Conservation (phyloP, 2,888 invertebrate genomes). For the Neocrepidodera transversa region DNA sequence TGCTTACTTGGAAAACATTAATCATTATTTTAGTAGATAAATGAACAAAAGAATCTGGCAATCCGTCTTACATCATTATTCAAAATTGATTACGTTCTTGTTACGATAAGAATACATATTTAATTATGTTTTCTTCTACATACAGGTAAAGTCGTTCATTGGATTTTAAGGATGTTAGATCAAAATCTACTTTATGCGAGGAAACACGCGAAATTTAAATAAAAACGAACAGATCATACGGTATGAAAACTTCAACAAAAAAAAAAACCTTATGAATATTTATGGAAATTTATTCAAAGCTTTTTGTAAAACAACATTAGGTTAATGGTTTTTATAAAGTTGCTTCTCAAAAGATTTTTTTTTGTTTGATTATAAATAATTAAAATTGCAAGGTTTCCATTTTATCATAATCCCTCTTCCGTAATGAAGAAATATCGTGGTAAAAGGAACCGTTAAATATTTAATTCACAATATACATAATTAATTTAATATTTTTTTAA, state of each 20-base stretch:
- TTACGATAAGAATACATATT: not conserved
- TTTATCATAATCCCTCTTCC: no score
- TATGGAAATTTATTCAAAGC: constrained; percentile 5
- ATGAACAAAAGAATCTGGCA: no score
- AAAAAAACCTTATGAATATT: constrained; percentile 1
- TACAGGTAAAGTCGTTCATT: not conserved
- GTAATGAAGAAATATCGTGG: no score
- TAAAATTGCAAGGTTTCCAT: no score
- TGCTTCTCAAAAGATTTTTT: not conserved
- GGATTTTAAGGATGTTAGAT: constrained; percentile 8
- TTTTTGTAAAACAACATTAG: constrained; percentile 1
- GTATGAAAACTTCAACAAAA: not conserved
- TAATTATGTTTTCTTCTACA: constrained; percentile 1
- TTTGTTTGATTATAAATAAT: no score
- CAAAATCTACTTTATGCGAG: not conserved
- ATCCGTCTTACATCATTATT: no score
- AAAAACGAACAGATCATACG: not conserved
- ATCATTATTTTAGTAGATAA: no score
- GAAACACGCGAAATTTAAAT: constrained; percentile 3
- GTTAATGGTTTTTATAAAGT: constrained; percentile 5
- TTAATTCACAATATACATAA: no score
- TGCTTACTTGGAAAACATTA: no score
- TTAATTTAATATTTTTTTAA: no score
- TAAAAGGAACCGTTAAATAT: no score
- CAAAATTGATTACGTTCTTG: not conserved